Evolutionary conservation across 2,797 vertebrate species (phyloP), one percentile per base, ranked within the genome.

Genomic region (Gobionotothen gibberifrons): DNA sequence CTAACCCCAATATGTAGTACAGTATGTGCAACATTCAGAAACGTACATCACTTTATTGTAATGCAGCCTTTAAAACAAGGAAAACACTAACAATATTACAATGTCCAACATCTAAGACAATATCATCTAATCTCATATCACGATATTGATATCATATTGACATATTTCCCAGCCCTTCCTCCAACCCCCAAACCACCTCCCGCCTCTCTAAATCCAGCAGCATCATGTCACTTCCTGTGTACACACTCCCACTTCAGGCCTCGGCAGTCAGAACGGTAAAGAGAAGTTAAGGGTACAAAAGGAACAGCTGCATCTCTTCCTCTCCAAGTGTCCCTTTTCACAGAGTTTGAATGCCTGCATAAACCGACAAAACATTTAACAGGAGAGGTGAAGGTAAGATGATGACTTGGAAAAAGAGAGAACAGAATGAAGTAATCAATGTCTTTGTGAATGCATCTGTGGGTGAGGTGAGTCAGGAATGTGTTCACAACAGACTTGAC

Each of bases 401-500:
- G 52, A 68, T 36, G 32, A 26, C 26, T 13, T 52, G 54, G 63
- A 65, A 44, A 48, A 22, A 69, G 19, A 68, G 39, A 58, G 53
- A 60, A 51, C 72, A 48, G 69, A 49, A 67, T 47, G 55, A 74
- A 83, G 46, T 69, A 79, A 90, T 87, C 79, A 66, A 76, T 86
- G 82, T 51, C 66, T 80, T 40, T 78, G 66, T 78, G 66, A 83
- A 83, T 67, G 79, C 57, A 52, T 71, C 75, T 81, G 74, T 87
- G 70, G 83, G 72, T 77, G 83, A 89, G 82, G 78, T 87, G 81
- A 87, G 73, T 78, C 72, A 69, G 75, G 67, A 78, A 79, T 71
- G 63, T 79, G 72, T 61, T 65, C 51, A 90, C 85, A 87, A 82
- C 83, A 77, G 74, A 60, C 72, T 32, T 5, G 65, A 89, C 89